Evolutionary conservation across 2,888 invertebrate genomes (phyloP).

Genomic region (Dinocampus coccinellae): DNA sequence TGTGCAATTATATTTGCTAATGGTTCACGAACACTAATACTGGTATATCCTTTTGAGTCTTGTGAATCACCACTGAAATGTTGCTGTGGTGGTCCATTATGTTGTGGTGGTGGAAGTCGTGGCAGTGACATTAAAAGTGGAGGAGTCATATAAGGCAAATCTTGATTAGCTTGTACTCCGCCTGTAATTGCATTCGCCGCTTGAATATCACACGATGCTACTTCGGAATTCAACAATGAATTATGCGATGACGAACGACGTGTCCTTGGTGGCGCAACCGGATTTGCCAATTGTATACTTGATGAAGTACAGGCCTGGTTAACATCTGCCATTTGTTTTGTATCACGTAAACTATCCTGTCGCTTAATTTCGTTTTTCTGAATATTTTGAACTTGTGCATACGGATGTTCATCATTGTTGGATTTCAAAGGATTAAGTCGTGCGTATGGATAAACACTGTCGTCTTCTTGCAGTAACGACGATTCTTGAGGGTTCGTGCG

Average conservation of each 20-base stretch:
- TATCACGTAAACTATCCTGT: conserved; percentile 51
- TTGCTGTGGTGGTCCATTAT: conserved; percentile 71
- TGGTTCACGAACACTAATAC: conserved; percentile 91
- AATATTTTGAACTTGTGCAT: conserved; percentile 77
- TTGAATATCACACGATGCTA: conserved; percentile 72
- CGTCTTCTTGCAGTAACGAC: conserved; percentile 72
- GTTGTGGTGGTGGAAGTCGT: conserved; percentile 57
- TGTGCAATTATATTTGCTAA: conserved; percentile 82
- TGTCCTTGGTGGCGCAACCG: conserved; percentile 71
- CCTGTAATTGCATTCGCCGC: conserved; percentile 91
- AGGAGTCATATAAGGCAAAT: conserved; percentile 91
- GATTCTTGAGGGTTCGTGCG: conserved; percentile 75
- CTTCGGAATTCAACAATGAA: conserved; percentile 58
- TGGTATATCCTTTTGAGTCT: conserved; percentile 92
- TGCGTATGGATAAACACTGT: conserved; percentile 76
- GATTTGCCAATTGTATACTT: conserved; percentile 57
- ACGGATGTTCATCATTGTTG: conserved; percentile 80
- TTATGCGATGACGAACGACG: conserved; percentile 71
- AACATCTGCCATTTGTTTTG: conserved; percentile 52
- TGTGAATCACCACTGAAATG: conserved; percentile 94
- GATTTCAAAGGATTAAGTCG: conserved; percentile 77
- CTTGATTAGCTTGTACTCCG: conserved; percentile 87
- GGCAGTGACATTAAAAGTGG: conserved; percentile 73
- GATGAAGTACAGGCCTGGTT: conserved; percentile 58
- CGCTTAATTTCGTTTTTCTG: conserved; percentile 60